A percentile compares a stretch with the other conserved stretches of the same genome.
Evolutionary conservation across 2,888 invertebrate genomes (phyloP).

Genomic region (Ecliptopera silaceata): DNA sequence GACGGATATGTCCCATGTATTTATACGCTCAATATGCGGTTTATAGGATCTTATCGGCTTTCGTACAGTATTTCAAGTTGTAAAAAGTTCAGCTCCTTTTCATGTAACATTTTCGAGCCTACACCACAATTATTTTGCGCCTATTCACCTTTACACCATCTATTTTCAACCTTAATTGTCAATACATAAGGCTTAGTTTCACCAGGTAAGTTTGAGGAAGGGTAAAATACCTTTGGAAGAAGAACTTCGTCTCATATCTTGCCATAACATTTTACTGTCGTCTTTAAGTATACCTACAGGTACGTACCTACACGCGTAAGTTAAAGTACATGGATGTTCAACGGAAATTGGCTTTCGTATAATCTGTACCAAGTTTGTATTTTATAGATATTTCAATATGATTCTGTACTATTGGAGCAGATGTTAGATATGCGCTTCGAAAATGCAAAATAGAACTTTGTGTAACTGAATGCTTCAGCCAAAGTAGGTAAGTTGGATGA

Average conservation of each 20-base stretch:
- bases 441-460: constrained; percentile 9
- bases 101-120: constrained; percentile 62
- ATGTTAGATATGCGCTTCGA: constrained; percentile 14
- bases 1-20: constrained; percentile 51
- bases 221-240: constrained; percentile 42
- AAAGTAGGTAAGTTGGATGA: constrained; percentile 3
- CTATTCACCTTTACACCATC: constrained; percentile 5
- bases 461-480: constrained; percentile 5
- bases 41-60: constrained; percentile 72
- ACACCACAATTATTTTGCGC: constrained; percentile 42
- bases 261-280: constrained; percentile 76
- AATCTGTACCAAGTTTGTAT: constrained; percentile 59
- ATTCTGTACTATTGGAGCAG: constrained; percentile 15
- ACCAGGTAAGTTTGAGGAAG: constrained; percentile 15
- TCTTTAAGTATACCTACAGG: constrained; percentile 52
- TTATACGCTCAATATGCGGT: constrained; percentile 57
- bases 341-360: constrained; percentile 65
- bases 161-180: constrained; percentile 28
- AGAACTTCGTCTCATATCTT: constrained; percentile 68
- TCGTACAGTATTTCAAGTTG: constrained; percentile 68
- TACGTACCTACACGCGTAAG: constrained; percentile 48
- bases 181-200: constrained; percentile 37
- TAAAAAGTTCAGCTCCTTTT: constrained; percentile 73
- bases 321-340: constrained; percentile 57
- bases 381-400: constrained; percentile 37